phyloP scores from a whole-genome alignment of 1,140 invertebrate species.

The Macrosteles quadrilineatus region DNA sequence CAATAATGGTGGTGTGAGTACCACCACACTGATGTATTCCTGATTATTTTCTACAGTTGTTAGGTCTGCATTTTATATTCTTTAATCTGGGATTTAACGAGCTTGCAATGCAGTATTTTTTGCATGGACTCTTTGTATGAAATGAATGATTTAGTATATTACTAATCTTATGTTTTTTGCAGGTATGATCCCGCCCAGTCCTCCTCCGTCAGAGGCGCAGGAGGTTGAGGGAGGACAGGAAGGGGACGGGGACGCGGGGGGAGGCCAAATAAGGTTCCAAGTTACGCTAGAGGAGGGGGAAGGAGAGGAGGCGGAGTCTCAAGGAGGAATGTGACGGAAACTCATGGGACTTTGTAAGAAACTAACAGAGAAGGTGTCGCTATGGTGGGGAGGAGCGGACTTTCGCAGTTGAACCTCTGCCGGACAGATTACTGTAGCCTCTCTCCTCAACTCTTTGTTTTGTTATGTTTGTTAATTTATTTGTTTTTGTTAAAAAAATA shows the following conservation, averaged over 20 bases:
- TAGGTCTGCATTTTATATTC: no score
- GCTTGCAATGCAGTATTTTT: no score
- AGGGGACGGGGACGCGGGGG: constrained; percentile 35
- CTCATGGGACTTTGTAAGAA: constrained; percentile 32
- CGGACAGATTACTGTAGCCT: constrained; percentile 18
- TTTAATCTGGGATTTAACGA: no score
- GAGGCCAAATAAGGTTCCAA: constrained; percentile 53
- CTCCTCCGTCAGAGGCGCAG: constrained; percentile 34
- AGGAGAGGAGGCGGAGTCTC: constrained; percentile 36
- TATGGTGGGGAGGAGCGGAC: constrained; percentile 33
- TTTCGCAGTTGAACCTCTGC: constrained; percentile 17
- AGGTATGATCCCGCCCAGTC: constrained; percentile 56
- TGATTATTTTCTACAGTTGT: no score
- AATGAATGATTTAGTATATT: no score
- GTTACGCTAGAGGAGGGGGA: constrained; percentile 81
- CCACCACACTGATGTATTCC: no score
- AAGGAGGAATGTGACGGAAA: constrained; percentile 35
- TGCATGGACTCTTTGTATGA: no score
- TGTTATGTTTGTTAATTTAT: not conserved
- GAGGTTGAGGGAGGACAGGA: constrained; percentile 40
- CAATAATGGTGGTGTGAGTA: no score
- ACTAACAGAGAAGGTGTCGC: constrained; percentile 28
- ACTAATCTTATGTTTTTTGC: not conserved
- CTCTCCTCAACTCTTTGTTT: not conserved
- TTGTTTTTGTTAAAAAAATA: not conserved